phyloP scores from a whole-genome alignment of 2,113 vertebrate genomes.

The Girardinichthys multiradiatus region DNA sequence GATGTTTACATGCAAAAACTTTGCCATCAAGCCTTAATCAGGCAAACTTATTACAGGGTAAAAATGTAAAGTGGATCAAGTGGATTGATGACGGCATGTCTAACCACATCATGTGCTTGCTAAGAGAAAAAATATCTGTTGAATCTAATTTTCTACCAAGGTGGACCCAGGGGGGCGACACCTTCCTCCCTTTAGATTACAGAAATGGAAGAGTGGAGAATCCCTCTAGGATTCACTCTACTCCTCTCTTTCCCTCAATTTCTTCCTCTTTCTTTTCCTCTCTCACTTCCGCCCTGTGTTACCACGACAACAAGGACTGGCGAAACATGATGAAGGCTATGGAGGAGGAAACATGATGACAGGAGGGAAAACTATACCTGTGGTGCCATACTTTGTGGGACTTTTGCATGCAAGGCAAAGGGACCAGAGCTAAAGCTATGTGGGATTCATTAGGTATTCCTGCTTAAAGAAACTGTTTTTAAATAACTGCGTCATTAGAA shows the following conservation, averaged over 20 bases:
- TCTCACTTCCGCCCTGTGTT: slow-evolving; percentile 53
- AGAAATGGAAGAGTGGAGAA: slow-evolving; percentile 47
- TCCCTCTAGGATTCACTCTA: slow-evolving; percentile 50
- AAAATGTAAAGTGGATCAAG: slow-evolving; percentile 16
- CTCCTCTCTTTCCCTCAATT: not conserved
- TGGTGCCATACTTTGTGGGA: slow-evolving; percentile 46
- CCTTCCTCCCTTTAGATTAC: slow-evolving; percentile 47
- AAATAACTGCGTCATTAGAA: not conserved
- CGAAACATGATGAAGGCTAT: slow-evolving; percentile 56
- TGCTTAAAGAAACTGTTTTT: not conserved
- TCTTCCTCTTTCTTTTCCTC: not conserved
- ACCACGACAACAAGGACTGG: slow-evolving; percentile 73
- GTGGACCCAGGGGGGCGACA: slow-evolving; percentile 38
- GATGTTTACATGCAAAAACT: not conserved
- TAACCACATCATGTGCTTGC: slow-evolving; percentile 14
- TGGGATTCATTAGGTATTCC: not conserved
- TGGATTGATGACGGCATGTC: slow-evolving; percentile 2
- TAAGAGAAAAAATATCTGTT: slow-evolving; percentile 11
- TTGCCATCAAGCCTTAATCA: not conserved
- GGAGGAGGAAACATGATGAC: slow-evolving; percentile 36
- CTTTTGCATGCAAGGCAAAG: slow-evolving; percentile 11
- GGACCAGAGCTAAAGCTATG: slow-evolving; percentile 46
- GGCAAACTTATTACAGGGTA: not conserved
- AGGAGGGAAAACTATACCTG: slow-evolving; percentile 53
- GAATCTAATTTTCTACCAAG: slow-evolving; percentile 44